phyloP scores from a whole-genome alignment of 2,888 invertebrate species.

The Eupithecia centaureata region DNA sequence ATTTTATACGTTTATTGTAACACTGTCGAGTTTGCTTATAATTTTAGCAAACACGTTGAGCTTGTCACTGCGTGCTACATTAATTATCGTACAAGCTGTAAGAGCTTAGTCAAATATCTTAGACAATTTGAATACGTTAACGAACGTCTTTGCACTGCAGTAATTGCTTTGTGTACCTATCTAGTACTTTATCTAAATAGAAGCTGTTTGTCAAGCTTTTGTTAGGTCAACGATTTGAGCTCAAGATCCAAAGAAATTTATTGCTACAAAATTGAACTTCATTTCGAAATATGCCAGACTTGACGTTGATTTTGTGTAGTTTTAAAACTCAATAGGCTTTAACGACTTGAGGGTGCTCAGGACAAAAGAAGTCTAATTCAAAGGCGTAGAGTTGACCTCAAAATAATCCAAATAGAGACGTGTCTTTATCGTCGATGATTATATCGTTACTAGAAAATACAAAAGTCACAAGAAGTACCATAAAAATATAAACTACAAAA shows the following conservation, averaged over 20 bases:
- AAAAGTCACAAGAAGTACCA: neutral
- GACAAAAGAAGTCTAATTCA: neutral
- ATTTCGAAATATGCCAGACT: constrained; percentile 42
- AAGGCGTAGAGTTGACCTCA: neutral
- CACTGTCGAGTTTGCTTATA: constrained; percentile 5
- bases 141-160: constrained; percentile 13
- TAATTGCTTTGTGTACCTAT: constrained; percentile 26
- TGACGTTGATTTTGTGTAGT: constrained; percentile 45
- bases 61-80: neutral
- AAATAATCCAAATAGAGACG: neutral
- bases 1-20: constrained; percentile 2
- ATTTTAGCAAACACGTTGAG: constrained; percentile 5
- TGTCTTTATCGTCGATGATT: neutral
- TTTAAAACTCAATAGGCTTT: neutral
- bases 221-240: constrained; percentile 36
- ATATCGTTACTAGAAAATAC: neutral
- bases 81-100: constrained; percentile 1
- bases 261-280: constrained; percentile 45
- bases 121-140: constrained; percentile 20
- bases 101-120: constrained; percentile 10
- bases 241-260: constrained; percentile 46
- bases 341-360: constrained; percentile 31
- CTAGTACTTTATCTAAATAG: constrained; percentile 27
- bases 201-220: constrained; percentile 40
- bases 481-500: neutral